Evolutionary conservation across 1,140 invertebrate genomes (phyloP), one percentile per base, ranked within the genome.

Genomic region (Dolichoris vasculosae): DNA sequence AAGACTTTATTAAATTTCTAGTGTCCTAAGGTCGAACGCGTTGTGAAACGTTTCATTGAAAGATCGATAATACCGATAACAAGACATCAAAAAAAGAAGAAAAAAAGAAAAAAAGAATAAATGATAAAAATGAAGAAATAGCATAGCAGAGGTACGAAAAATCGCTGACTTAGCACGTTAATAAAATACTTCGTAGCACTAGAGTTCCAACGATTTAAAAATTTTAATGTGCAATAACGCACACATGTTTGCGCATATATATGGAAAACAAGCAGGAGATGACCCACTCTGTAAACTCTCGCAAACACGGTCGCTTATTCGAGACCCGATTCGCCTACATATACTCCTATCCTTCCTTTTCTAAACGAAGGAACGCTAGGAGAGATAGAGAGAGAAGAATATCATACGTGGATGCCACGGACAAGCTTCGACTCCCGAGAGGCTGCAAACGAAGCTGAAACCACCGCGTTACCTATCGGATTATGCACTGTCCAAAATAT

Each of bases 401-500:
- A 67, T 26, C 46, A 35, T 30, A 80, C 30, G 55, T 26, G 30
- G 35, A 43, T 46, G 35, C 38, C 75, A 67, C 30, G 26, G 38
- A 43, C 43, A 38, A 48, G 75, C 8, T 73, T 73, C 23, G 2
- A 11, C 67, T 71, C 2, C 13, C 13, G 15, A 17, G 67, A 23
- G 2, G 64, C 17, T 78, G 51, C 43, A 32, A 17, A 8, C 8
- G 76, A 78, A 30, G 30, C 48, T 38, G 32, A 35, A 20, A 13
- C 40, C 48, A 13, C 17, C 35, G n/a, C 43, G 2, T 23, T 38
- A 55, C 26, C 7, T 15, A 32, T n/a, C 15, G 30, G 20, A 71
- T 73, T 46, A 83, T 83, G 71, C 82, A 83, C 71, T 20, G 67
- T n/a, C 69, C 26, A 76, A n/a, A 82, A 59, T 46, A 32, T 76